A percentile compares a stretch with the other conserved stretches of the same genome.
phyloP scores from a whole-genome alignment of 2,888 invertebrate species.

The Schizotus pectinicornis region DNA sequence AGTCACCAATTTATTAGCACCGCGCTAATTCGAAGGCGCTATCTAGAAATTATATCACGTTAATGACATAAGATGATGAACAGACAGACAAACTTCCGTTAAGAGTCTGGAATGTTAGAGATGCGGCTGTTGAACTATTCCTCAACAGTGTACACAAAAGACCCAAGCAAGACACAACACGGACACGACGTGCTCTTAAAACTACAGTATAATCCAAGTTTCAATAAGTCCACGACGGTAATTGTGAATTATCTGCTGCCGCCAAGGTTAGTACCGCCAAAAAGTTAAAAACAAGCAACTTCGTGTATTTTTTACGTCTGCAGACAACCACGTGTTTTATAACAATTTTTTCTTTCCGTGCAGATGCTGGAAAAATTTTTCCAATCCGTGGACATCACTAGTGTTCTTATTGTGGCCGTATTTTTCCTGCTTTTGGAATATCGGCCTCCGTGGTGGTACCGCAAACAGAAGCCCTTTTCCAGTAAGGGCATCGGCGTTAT shows the following conservation, averaged over 20 bases:
- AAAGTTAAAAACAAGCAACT: background rate
- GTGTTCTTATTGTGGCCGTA: conserved; percentile 38
- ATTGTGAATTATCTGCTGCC: conserved; percentile 9
- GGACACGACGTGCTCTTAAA: conserved; percentile 12
- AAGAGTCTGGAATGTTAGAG: conserved; percentile 40
- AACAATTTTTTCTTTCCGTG: conserved; percentile 16
- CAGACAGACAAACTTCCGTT: conserved; percentile 39
- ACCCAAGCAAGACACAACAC: conserved; percentile 34
- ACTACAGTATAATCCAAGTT: conserved; percentile 8
- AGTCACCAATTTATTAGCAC: background rate
- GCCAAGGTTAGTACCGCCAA: no score
- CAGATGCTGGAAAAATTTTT: conserved; percentile 40
- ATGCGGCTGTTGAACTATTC: conserved; percentile 46
- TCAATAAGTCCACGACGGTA: conserved; percentile 12
- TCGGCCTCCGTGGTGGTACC: conserved; percentile 50
- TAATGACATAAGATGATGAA: conserved; percentile 10
- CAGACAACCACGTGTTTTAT: conserved; percentile 4
- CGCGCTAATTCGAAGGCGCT: no score
- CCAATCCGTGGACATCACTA: conserved; percentile 37
- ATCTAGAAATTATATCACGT: background rate
- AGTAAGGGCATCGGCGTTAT: conserved; percentile 56
- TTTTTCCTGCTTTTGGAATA: conserved; percentile 48
- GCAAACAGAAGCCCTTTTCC: conserved; percentile 25
- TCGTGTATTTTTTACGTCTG: background rate
- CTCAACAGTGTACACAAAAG: conserved; percentile 35